A percentile compares a stretch with the other conserved stretches of the same genome.
Conservation (phyloP, 2,797 vertebrate species). For the Sylvia borin region DNA sequence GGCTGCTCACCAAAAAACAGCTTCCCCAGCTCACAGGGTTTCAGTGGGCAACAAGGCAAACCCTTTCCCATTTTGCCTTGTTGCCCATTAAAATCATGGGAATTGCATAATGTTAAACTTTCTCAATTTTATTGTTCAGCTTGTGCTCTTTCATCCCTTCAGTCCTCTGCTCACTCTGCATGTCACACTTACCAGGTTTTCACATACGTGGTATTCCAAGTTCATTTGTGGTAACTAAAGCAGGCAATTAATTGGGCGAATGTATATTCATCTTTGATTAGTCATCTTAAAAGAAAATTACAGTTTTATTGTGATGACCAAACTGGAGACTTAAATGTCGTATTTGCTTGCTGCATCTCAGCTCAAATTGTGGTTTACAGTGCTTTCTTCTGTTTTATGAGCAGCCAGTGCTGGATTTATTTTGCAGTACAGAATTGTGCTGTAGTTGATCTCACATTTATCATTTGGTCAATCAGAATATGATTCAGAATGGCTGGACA, state of each 20-base stretch:
- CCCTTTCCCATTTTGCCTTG: background rate
- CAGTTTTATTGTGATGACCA: background rate
- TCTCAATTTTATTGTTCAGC: background rate
- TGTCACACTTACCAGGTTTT: background rate
- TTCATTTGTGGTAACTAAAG: conserved; percentile 1
- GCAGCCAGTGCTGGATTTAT: background rate
- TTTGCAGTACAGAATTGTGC: background rate
- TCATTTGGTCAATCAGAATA: background rate
- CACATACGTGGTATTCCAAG: background rate
- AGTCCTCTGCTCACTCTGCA: background rate
- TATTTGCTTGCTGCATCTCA: background rate
- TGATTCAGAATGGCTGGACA: background rate
- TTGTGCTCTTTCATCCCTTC: background rate
- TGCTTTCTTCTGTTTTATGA: background rate
- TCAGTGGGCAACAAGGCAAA: background rate
- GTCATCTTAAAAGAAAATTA: background rate
- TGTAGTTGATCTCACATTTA: background rate
- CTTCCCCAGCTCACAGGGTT: background rate
- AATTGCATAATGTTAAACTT: background rate
- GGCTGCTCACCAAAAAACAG: background rate
- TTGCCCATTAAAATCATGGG: no score
- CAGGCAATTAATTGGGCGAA: conserved; percentile 36
- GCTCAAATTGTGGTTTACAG: background rate
- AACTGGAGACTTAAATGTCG: background rate
- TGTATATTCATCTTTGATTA: background rate